Percentiles rank a stretch among this genome's conserved stretches.
Conservation (phyloP, 2,113 vertebrate genomes). For the Bubalus kerabau region DNA sequence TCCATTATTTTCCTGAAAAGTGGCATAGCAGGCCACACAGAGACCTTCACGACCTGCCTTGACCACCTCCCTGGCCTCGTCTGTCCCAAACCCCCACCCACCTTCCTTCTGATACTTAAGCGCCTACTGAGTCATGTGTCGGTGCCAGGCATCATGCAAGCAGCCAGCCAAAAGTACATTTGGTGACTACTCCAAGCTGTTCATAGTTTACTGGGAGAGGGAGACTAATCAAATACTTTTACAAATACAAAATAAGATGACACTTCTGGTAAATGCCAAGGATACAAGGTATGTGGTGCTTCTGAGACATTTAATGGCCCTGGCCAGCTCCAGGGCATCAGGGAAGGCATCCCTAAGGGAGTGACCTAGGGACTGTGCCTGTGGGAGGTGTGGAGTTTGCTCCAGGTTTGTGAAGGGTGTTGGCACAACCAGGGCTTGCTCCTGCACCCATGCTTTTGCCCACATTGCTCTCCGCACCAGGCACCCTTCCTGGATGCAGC, state of each 20-base stretch:
- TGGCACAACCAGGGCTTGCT: background rate
- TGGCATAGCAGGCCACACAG: background rate
- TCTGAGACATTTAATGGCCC: background rate
- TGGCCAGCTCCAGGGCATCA: rapidly evolving
- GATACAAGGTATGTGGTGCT: background rate
- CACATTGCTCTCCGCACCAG: rapidly evolving
- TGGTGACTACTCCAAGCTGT: background rate
- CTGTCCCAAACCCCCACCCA: background rate
- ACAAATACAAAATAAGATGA: background rate
- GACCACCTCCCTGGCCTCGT: background rate
- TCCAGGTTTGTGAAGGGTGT: background rate
- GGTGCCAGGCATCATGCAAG: background rate
- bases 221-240: background rate
- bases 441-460: background rate
- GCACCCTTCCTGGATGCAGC: background rate
- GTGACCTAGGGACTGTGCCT: background rate
- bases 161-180: background rate
- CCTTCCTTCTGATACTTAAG: background rate
- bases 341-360: background rate
- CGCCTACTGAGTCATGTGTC: background rate
- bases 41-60: background rate
- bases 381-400: background rate
- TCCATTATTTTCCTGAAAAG: background rate
- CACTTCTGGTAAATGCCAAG: background rate
- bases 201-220: background rate